These are phyloP conservation scores for Luperina testacea DNA, from an alignment of 2,888 invertebrate genomes.

Conservation along the genomic window DNA sequence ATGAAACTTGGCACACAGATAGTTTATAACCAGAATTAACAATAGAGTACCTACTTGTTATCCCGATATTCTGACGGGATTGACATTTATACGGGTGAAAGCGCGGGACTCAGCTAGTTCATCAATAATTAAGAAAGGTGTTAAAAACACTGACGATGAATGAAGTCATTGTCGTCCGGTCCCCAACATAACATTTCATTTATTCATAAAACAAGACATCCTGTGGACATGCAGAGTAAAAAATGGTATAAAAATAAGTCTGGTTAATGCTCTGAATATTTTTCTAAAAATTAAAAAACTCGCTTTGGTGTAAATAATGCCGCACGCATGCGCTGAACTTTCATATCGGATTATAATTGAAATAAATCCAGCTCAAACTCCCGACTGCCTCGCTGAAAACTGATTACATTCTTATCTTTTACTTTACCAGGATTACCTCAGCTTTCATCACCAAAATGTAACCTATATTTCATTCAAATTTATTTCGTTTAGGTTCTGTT, in stretches of 20 bases:
- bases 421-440: slow-evolving; percentile 67
- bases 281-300: not conserved
- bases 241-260: not conserved
- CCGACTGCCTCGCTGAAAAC: slow-evolving; percentile 79
- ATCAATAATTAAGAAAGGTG: not conserved
- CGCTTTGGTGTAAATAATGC: slow-evolving; percentile 78
- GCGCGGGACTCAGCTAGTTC: not conserved
- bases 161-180: too few relatives aligned
- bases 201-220: not conserved
- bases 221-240: not conserved
- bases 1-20: too few relatives aligned
- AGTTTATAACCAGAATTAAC: too few relatives aligned
- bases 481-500: slow-evolving; percentile 24
- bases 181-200: not conserved
- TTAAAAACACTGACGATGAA: not conserved
- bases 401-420: slow-evolving; percentile 82
- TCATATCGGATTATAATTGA: slow-evolving; percentile 87
- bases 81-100: too few relatives aligned
- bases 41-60: too few relatives aligned
- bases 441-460: slow-evolving; percentile 48
- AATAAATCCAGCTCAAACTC: slow-evolving; percentile 86
- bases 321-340: slow-evolving; percentile 81
- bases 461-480: slow-evolving; percentile 32
- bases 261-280: not conserved
- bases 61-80: too few relatives aligned